Evolutionary conservation across 2,888 invertebrate species (phyloP), one percentile per base, ranked within the genome.

Genomic region (Diachrysia chrysitis): DNA sequence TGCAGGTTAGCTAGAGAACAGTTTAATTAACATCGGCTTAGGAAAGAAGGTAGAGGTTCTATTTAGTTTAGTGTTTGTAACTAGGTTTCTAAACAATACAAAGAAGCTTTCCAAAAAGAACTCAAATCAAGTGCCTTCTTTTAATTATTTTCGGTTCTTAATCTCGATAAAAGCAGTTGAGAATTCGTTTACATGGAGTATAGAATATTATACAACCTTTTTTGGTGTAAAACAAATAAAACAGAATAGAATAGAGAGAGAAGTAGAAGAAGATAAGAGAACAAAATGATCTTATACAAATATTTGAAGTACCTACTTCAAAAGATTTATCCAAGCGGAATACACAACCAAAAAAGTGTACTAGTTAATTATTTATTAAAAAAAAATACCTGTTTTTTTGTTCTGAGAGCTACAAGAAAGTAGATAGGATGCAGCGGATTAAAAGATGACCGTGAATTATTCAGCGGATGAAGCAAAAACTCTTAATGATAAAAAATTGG

Each of bases 401-500:
- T n/a, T n/a, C n/a, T n/a, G n/a, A n/a, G n/a, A n/a, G n/a, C n/a
- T n/a, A n/a, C n/a, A n/a, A n/a, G n/a, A n/a, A n/a, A n/a, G n/a
- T n/a, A n/a, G n/a, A n/a, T n/a, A n/a, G n/a, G n/a, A n/a, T 25
- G 5, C 5, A 25, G 25, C 25, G 25, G 25, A 58, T 58, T 66
- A 37, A 58, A 2, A 21, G 29, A 48, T 14, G 37, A 53, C 60
- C 35, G 29, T 58, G 37, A 64, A 63, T 56, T 48, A 2, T 42
- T 25, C 1, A 51, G 32, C 35, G 29, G 46, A 58, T 32, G 14
- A 37, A 46, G 25, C 42, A 63, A 66, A 63, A 56, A 66, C 23
- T 32, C n/a, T 54, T 53, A 14, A 58, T 19, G 23, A 55, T 69
- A 63, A 32, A 62, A 64, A 75, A 66, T 61, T 71, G 60, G 73